Conservation (phyloP, 2,888 invertebrate genomes). For the Daptonema setosum region DNA sequence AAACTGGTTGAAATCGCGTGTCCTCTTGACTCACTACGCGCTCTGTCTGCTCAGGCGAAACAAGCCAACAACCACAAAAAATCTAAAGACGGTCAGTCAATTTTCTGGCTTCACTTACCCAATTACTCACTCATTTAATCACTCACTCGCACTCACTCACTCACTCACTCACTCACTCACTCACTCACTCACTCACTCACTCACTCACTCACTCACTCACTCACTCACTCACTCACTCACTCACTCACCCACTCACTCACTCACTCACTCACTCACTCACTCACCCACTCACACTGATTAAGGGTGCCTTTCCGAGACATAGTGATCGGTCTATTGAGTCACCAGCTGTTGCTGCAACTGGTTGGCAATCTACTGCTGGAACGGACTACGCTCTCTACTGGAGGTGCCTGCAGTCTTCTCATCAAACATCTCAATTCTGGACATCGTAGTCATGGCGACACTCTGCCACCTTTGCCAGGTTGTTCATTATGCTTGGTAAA, state of each 20-base stretch:
- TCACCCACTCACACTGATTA: slow-evolving; percentile 6
- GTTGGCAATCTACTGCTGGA: slow-evolving; percentile 65
- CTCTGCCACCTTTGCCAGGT: slow-evolving; percentile 7
- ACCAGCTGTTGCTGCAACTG: slow-evolving; percentile 73
- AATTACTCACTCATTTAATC: not conserved
- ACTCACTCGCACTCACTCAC: not conserved
- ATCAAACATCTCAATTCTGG: slow-evolving; percentile 23
- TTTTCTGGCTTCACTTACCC: not conserved
- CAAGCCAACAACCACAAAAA: slow-evolving; percentile 8
- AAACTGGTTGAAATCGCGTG: slow-evolving; percentile 69
- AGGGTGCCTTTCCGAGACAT: slow-evolving; percentile 65
- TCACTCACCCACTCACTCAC: not conserved
- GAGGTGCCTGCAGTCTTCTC: slow-evolving; percentile 35
- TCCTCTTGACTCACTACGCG: slow-evolving; percentile 38
- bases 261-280: not conserved
- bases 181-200: not conserved
- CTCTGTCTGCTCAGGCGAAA: slow-evolving; percentile 13
- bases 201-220: not conserved
- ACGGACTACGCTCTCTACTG: slow-evolving; percentile 43
- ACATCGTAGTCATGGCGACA: slow-evolving; percentile 16
- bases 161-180: not conserved
- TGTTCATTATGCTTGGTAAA: no score
- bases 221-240: not conserved
- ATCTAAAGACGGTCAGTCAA: not conserved
- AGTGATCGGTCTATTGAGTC: slow-evolving; percentile 66